Percentiles rank a stretch among this genome's conserved stretches.
These are phyloP conservation scores for Coecobrya sp. DNA, from an alignment of 2,888 invertebrate species.

Conservation along the genomic window DNA sequence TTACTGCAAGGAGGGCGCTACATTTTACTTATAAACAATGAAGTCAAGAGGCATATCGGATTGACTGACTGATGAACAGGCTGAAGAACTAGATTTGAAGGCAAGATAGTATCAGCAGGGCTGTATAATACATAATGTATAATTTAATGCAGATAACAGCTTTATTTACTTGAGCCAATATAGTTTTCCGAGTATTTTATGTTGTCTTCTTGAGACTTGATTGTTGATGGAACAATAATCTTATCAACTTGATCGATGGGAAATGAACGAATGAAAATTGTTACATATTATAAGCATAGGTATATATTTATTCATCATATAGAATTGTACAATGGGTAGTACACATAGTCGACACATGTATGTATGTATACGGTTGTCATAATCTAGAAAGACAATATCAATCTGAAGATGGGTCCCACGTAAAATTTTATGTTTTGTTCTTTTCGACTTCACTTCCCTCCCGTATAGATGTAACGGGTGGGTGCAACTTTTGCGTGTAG, in stretches of 20 bases:
- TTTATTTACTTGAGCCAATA: constrained; percentile 51
- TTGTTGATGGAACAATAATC: constrained; percentile 49
- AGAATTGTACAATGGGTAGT: background rate
- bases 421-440: background rate
- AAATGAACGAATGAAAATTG: constrained; percentile 35
- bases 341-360: background rate
- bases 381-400: constrained; percentile 28
- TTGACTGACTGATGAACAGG: constrained; percentile 59
- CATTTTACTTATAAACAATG: constrained; percentile 38
- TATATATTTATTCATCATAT: background rate
- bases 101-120: constrained; percentile 64
- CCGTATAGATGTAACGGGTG: constrained; percentile 58
- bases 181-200: constrained; percentile 13
- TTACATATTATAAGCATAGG: background rate
- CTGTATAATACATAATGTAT: background rate
- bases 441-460: background rate
- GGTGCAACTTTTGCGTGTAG: constrained; percentile 59
- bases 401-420: constrained; percentile 47
- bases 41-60: constrained; percentile 48
- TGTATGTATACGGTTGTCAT: background rate
- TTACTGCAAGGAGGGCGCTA: constrained; percentile 24
- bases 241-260: constrained; percentile 23
- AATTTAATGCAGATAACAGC: constrained; percentile 23
- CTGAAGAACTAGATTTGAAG: constrained; percentile 71
- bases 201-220: constrained; percentile 40